phyloP scores from a whole-genome alignment of 2,797 vertebrate genomes.

The Hemibagrus guttatus region DNA sequence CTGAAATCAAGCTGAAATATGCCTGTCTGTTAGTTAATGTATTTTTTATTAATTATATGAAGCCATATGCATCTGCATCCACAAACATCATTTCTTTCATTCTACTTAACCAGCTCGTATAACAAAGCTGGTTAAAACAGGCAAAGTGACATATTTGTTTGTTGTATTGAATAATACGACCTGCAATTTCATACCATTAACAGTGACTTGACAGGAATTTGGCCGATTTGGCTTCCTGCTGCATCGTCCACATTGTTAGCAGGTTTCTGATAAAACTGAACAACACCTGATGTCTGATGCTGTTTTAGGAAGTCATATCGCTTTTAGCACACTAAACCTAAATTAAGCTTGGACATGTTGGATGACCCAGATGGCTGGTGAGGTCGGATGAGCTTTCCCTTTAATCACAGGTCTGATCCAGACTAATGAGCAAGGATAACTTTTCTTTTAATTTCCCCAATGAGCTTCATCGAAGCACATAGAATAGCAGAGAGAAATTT shows the following conservation, averaged over 20 bases:
- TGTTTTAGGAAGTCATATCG: background rate
- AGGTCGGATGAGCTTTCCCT: slow-evolving; percentile 10
- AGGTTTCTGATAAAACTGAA: slow-evolving; percentile 3
- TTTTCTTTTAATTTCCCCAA: slow-evolving; percentile 37
- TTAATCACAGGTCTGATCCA: slow-evolving; percentile 38
- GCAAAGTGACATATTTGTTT: background rate
- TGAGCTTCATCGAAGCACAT: slow-evolving; percentile 28
- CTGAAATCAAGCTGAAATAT: too few species aligned
- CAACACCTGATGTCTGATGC: background rate
- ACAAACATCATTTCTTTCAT: background rate
- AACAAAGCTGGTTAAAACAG: background rate
- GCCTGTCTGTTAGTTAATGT: too few species aligned
- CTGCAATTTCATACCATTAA: background rate
- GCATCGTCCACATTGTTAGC: background rate
- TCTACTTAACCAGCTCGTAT: background rate
- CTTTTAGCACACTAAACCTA: slow-evolving; percentile 7
- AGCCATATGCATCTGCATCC: too few species aligned
- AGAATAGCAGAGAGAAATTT: slow-evolving; percentile 25
- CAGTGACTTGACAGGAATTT: background rate
- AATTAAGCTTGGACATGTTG: slow-evolving; percentile 8
- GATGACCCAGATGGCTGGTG: slow-evolving; percentile 12
- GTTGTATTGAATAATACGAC: background rate
- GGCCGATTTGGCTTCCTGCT: too few species aligned
- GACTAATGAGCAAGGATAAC: slow-evolving; percentile 30
- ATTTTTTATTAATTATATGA: too few species aligned